A percentile compares a stretch with the other conserved stretches of the same genome.
phyloP scores from a whole-genome alignment of 2,888 invertebrate genomes.

The Hypena proboscidalis region DNA sequence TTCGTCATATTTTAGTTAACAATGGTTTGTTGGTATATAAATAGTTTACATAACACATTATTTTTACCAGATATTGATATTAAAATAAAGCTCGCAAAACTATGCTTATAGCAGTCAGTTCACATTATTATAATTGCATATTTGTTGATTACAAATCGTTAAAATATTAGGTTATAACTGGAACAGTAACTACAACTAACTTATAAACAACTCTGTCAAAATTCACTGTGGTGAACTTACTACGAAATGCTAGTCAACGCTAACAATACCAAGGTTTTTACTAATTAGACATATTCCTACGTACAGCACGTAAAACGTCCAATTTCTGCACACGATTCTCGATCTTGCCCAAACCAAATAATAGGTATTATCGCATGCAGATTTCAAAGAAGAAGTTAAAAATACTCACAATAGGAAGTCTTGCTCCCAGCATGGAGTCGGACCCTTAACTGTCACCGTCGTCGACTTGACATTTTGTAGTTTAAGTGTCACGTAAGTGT shows the following conservation, averaged over 20 bases:
- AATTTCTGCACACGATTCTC: slow-evolving; percentile 13
- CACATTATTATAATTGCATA: too few species aligned
- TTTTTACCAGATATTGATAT: too few species aligned
- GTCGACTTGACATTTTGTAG: slow-evolving; percentile 99
- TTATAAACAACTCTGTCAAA: neutral
- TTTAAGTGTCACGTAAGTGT: slow-evolving; percentile 98
- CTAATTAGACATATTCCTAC: slow-evolving; percentile 18
- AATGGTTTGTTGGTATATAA: too few species aligned
- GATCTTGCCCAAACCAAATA: slow-evolving; percentile 7
- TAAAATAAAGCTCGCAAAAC: too few species aligned
- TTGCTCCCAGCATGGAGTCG: slow-evolving; percentile 98
- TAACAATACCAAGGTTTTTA: slow-evolving; percentile 11
- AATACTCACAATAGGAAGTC: slow-evolving; percentile 98
- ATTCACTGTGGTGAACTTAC: neutral
- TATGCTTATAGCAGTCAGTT: too few species aligned
- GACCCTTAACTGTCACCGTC: slow-evolving; percentile 98
- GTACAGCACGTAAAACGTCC: slow-evolving; percentile 1
- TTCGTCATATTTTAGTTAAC: too few species aligned
- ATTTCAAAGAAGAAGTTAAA: slow-evolving; percentile 46
- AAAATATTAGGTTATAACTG: neutral
- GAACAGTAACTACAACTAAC: neutral
- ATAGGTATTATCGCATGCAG: slow-evolving; percentile 16
- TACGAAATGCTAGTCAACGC: slow-evolving; percentile 9
- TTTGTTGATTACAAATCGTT: too few species aligned
- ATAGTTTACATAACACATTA: too few species aligned